These are phyloP conservation scores for Calyptommatus sinebrachiatus DNA, from an alignment of 2,113 vertebrate species.

Conservation along the genomic window DNA sequence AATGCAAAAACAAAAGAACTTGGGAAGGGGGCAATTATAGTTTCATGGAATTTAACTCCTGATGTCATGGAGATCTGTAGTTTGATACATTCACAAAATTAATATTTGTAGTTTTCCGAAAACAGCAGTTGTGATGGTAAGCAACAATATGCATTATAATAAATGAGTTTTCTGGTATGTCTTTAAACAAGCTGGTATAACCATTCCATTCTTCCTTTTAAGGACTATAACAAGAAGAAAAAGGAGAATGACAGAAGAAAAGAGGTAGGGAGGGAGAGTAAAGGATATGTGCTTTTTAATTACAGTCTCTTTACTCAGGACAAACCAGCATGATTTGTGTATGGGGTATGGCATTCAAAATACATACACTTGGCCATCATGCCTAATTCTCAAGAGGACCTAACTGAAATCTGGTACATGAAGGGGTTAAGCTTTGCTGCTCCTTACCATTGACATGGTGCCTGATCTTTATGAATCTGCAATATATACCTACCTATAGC, in stretches of 20 bases:
- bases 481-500: background rate
- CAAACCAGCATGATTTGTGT: conserved; percentile 8
- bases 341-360: background rate
- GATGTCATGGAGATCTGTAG: background rate
- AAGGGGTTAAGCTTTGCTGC: conserved; percentile 12
- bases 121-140: background rate
- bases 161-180: conserved; percentile 22
- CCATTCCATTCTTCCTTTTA: conserved; percentile 51
- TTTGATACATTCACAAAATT: background rate
- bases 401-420: background rate
- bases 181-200: conserved; percentile 16
- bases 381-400: background rate
- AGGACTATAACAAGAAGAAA: conserved; percentile 53
- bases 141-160: background rate
- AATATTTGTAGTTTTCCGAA: background rate
- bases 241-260: conserved; percentile 48
- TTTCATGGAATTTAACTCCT: background rate
- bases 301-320: conserved; percentile 1
- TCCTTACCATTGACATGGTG: conserved; percentile 10
- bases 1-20: too few species aligned
- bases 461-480: background rate
- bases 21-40: background rate
- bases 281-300: background rate
- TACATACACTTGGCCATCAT: background rate
- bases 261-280: conserved; percentile 64